phyloP scores from a whole-genome alignment of 2,113 vertebrate genomes.

The Gorsachius goisagi region DNA sequence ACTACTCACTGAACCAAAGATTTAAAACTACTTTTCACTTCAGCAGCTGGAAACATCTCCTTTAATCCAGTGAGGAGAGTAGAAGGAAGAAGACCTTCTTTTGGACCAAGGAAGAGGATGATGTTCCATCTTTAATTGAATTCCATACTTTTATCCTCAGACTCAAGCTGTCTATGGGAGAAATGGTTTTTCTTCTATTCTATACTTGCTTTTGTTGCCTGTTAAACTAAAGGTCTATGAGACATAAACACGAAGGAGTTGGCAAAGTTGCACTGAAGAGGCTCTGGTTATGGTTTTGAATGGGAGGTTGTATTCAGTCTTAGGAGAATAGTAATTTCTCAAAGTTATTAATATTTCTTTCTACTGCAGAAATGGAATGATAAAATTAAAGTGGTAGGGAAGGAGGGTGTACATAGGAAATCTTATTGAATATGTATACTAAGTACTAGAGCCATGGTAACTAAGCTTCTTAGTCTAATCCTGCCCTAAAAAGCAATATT shows the following conservation, averaged over 20 bases:
- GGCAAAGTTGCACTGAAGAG: background rate
- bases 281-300: background rate
- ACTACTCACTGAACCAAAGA: background rate
- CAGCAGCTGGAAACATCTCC: background rate
- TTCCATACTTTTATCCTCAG: background rate
- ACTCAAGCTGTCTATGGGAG: background rate
- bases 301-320: background rate
- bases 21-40: background rate
- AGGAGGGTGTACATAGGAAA: background rate
- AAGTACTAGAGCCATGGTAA: background rate
- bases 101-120: background rate
- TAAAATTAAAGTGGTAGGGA: background rate
- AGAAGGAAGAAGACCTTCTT: background rate
- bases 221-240: background rate
- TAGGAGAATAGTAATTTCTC: background rate
- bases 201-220: background rate
- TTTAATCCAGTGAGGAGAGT: background rate
- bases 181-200: background rate
- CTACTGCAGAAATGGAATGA: background rate
- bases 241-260: fast-evolving
- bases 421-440: background rate
- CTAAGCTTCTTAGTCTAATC: conserved; percentile 22
- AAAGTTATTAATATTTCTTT: background rate
- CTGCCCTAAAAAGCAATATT: background rate
- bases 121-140: background rate